Evolutionary conservation across 2,113 vertebrate species (phyloP), one percentile per base, ranked within the genome.

Genomic region (Ahaetulla prasina): DNA sequence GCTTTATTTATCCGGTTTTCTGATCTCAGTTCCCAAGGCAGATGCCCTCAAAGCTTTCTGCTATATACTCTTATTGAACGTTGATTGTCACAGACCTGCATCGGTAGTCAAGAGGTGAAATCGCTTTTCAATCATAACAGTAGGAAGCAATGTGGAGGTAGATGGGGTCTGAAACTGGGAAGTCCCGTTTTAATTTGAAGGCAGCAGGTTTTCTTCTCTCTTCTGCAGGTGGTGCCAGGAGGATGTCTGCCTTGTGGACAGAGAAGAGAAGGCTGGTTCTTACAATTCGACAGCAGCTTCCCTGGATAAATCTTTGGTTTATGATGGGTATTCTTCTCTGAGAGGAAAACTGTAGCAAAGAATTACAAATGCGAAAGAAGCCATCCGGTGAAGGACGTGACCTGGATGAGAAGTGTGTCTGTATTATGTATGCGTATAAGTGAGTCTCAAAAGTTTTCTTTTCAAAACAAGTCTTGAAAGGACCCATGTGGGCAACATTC

Each of bases 151-250:
- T 3, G 35, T 11, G 6, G 2, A 60, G 10, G 8, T 2, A 6
- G 35, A 23, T 9, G 3, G 91, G 9, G 4, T 52, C 4, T 68
- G 0, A 22, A 35, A 80, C 18, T 0, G 14, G 80, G 30, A 60
- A 0, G 23, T 8, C 0, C 4, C 0, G 4, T 50, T 50, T 90
- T 12, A 45, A 14, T 54, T 55, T 55, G 27, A 89, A 2, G 49
- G 22, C 22, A 16, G 27, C 11, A 16, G 39, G 12, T 47, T 10
- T 91, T 1, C 0, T 5, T 0, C 27, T 30, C 0, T 57, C 92
- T 49, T 45, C 55, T 12, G 1, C 96, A 99, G 98, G 95, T 99
- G 98, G 98, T 98, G 98, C 94, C 95, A 96, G 80, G 97, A 97
- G 84, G 98, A 98, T 87, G 92, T 98, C 89, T 98, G 98, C 91